phyloP scores from a whole-genome alignment of 2,888 invertebrate species.

The Chrysolina oricalcia region DNA sequence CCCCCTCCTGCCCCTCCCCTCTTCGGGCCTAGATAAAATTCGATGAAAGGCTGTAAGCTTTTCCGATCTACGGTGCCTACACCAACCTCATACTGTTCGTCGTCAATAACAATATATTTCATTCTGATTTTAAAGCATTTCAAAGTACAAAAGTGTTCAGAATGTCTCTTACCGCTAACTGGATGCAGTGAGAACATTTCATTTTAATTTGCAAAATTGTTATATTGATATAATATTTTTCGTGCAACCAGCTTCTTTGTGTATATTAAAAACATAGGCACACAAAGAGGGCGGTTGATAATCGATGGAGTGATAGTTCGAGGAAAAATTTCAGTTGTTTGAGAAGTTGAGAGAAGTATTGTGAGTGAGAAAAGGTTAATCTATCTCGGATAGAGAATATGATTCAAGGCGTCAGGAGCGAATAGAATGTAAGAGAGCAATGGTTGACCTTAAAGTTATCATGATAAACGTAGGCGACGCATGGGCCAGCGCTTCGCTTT shows the following conservation, averaged over 20 bases:
- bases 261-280: not conserved
- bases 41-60: too few relatives aligned
- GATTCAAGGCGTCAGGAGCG: slow-evolving; percentile 59
- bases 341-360: slow-evolving; percentile 44
- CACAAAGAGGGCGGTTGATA: not conserved
- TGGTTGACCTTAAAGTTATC: slow-evolving; percentile 66
- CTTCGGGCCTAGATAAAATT: too few relatives aligned
- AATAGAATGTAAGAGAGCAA: slow-evolving; percentile 51
- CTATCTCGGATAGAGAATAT: slow-evolving; percentile 61
- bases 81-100: too few relatives aligned
- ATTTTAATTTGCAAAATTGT: too few relatives aligned
- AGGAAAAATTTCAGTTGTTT: slow-evolving; percentile 43
- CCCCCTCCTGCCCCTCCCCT: too few relatives aligned
- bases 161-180: too few relatives aligned
- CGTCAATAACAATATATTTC: too few relatives aligned
- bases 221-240: not conserved
- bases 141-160: too few relatives aligned
- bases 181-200: too few relatives aligned
- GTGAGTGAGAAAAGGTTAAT: slow-evolving; percentile 55
- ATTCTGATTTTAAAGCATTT: too few relatives aligned
- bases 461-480: slow-evolving; percentile 71
- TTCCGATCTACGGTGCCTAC: too few relatives aligned
- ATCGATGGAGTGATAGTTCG: slow-evolving; percentile 25
- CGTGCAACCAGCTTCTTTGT: not conserved
- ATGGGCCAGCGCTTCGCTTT: slow-evolving; percentile 70